Evolutionary conservation across 2,113 vertebrate species (phyloP).

Genomic region (Elachura formosa): DNA sequence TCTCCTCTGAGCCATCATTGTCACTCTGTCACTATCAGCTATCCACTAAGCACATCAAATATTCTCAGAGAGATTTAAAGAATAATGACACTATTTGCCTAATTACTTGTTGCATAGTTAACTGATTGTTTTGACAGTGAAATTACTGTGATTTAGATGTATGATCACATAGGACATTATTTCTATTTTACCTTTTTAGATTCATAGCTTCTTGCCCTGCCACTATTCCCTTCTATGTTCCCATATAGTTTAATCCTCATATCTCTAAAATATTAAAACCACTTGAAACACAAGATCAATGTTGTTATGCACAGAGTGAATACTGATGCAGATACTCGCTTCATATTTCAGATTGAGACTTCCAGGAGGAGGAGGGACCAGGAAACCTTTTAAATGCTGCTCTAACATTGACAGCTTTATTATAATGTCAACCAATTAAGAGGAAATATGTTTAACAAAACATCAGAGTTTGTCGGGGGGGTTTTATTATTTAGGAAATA

Average conservation of each 20-base stretch:
- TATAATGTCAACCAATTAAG: background rate
- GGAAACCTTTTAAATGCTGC: background rate
- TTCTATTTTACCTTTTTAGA: background rate
- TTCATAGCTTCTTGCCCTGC: background rate
- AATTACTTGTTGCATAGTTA: background rate
- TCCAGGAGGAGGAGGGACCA: background rate
- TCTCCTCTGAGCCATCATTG: background rate
- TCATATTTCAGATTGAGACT: background rate
- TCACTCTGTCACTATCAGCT: background rate
- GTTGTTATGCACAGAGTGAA: background rate
- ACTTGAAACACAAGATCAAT: background rate
- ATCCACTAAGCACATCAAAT: background rate
- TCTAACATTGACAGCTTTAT: background rate
- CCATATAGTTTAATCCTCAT: conserved; percentile 11
- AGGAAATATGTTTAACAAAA: background rate
- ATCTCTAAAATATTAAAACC: conserved; percentile 13
- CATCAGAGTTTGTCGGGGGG: accelerated
- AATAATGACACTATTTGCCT: background rate
- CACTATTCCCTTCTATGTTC: background rate
- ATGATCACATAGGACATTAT: background rate
- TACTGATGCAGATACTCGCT: background rate
- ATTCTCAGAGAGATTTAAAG: background rate
- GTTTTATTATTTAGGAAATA: background rate
- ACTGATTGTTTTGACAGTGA: background rate
- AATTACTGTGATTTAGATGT: background rate